Base-by-base conservation (phyloP, 2,113 vertebrate genomes). In the Ovis canadensis region DNA sequence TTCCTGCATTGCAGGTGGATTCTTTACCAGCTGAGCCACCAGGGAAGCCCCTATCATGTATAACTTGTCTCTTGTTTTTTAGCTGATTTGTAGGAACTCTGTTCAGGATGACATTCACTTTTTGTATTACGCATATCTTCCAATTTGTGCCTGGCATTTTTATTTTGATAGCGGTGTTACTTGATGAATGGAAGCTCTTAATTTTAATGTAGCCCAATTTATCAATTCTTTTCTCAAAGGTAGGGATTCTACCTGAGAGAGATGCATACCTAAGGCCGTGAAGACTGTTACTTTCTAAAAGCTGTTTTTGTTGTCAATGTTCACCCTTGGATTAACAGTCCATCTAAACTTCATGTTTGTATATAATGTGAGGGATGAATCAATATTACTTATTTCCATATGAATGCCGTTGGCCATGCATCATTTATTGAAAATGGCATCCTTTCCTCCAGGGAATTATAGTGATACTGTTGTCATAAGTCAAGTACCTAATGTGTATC, bases 21-120 rank as follows among this genome's bases (percentile, higher is more conserved):
- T 36, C n/a, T 40, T 23, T 71, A 71, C 19, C n/a, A 71, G n/a
- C n/a, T 12, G 19, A 40, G n/a, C 67, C 12, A 71, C 10, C 2
- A 23, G n/a, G n/a, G 67, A 71, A 23, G n/a, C 21, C 67, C n/a
- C n/a, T 71, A 40, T 40, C 0, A 0, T 82, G 27, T 3, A 6
- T 55, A 64, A 3, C 29, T 27, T 23, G 25, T 29, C 31, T 13
- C 31, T 77, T 77, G 84, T 36, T 31, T 43, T 84, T 13, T 0
- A 40, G 54, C 60, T n/a, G 78, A 48, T n/a, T 77, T 62, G 11
- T 84, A 84, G 62, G 40, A 60, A 21, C 36, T 54, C n/a, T 54
- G 31, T 45, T 19, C 17, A 12, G 17, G 55, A 48, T 40, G 45
- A 5, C 23, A 19, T 50, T 96, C 36, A 62, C 55, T 48, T 88